Conservation (phyloP, 1,140 invertebrate genomes). For the Dreissena rostriformis region DNA sequence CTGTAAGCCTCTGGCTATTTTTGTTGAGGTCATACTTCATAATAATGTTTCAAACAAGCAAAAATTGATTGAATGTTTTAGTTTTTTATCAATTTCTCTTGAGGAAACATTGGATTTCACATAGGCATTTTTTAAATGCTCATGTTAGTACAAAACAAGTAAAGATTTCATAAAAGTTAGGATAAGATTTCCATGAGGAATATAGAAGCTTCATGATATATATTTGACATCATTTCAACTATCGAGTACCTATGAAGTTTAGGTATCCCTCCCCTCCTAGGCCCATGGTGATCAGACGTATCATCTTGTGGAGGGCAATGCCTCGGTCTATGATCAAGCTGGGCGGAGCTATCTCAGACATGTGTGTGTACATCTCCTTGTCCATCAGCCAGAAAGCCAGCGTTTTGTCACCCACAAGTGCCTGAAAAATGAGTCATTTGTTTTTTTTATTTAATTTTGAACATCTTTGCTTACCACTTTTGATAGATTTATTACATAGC, state of each 20-base stretch:
- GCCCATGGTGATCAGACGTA: constrained; percentile 95
- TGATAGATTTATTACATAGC: no score
- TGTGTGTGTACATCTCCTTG: constrained; percentile 98
- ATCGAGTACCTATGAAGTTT: constrained; percentile 95
- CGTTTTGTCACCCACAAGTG: constrained; percentile 99
- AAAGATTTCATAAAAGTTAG: background rate
- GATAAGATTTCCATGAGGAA: background rate
- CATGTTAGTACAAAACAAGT: no score
- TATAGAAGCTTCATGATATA: background rate
- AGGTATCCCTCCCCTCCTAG: constrained; percentile 98
- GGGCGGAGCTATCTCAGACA: constrained; percentile 89
- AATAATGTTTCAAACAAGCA: no score
- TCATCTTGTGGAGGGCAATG: constrained; percentile 98
- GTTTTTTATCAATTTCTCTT: no score
- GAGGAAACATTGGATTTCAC: no score
- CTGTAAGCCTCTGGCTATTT: no score
- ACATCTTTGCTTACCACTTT: no score
- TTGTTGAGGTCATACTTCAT: no score
- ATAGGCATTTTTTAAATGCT: no score
- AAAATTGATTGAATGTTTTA: no score
- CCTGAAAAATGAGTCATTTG: constrained; percentile 78
- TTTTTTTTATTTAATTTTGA: no score
- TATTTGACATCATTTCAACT: background rate
- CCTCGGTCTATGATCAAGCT: constrained; percentile 92
- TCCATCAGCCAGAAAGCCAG: constrained; percentile 99